Evolutionary conservation across 2,888 invertebrate genomes (phyloP), one percentile per base, ranked within the genome.

Genomic region (Labia minor): DNA sequence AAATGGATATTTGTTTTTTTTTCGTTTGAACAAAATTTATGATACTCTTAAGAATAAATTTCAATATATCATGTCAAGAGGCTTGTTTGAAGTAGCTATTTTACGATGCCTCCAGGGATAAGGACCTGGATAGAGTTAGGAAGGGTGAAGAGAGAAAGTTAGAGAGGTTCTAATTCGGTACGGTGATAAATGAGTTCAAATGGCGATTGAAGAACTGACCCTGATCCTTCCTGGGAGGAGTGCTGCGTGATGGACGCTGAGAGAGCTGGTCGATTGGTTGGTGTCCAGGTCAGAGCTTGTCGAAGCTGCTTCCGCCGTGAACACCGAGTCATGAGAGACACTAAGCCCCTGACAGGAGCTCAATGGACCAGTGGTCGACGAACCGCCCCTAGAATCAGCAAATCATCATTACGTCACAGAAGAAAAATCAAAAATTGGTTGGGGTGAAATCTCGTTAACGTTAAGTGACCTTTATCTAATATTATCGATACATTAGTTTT

Each of bases 301-400:
- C 21, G 79, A 85, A 66, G 84, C 83, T 19, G 84, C 81, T 75
- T 87, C 87, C 67, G 89, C 90, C 66, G 92, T 90, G 81, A 94
- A 94, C 74, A 94, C 90, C 71, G 92, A 92, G 81, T 94, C 93
- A 79, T 93, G 92, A 19, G 92, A 92, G 74, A 93, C 89, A 70
- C 92, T 92, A 73, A 92, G 82, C 67, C 86, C 85, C 61, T 77
- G 77, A 37, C 76, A 75, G 65, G 49, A 49, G 49, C 49, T 49
- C 16, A 49, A 4, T 11, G 49, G 49, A 49, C 49, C 49, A 4
- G 16, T 16, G 8, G 8, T 6, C 3, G 26, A 26, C 3, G 4
- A 6, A 26, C 26, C 26, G 26, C 26, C 26, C 26, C 26, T 26
- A 8, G 26, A 26, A 26, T 6, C 26, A 26, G 8, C 26, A 26